A percentile compares a stretch with the other conserved stretches of the same genome.
phyloP scores from a whole-genome alignment of 1,140 invertebrate species.

The Atopsyche davidsoni region DNA sequence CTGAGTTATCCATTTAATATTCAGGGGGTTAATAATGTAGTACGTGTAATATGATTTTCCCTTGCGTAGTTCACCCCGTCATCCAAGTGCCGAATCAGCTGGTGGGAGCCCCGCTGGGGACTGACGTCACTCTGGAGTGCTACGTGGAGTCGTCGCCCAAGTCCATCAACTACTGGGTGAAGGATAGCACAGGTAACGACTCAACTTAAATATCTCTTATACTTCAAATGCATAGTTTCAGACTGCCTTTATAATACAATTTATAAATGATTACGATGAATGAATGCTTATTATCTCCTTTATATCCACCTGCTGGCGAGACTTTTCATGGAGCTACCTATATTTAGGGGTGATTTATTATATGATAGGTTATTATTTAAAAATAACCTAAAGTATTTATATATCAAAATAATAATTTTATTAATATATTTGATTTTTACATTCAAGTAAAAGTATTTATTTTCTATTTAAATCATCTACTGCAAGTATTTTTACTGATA shows the following conservation, averaged over 20 bases:
- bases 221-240: background rate
- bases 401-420: background rate
- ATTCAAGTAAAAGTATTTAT: background rate
- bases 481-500: no score
- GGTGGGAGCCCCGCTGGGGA: constrained; percentile 72
- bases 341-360: no score
- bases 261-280: no score
- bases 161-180: constrained; percentile 78
- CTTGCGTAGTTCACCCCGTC: constrained; percentile 67
- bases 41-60: no score
- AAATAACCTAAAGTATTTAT: background rate
- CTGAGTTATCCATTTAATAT: no score
- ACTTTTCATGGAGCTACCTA: no score
- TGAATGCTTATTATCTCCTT: no score
- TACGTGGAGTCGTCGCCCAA: constrained; percentile 79
- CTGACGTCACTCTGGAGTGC: constrained; percentile 77
- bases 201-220: constrained; percentile 19
- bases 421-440: background rate
- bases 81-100: constrained; percentile 79
- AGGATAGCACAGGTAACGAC: constrained; percentile 60
- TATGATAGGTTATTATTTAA: no score
- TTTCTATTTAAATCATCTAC: background rate
- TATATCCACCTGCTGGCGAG: no score
- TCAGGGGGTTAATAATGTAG: no score
- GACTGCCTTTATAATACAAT: background rate